Base-by-base conservation (phyloP, 1,140 invertebrate genomes). In the Habropoda laboriosa region DNA sequence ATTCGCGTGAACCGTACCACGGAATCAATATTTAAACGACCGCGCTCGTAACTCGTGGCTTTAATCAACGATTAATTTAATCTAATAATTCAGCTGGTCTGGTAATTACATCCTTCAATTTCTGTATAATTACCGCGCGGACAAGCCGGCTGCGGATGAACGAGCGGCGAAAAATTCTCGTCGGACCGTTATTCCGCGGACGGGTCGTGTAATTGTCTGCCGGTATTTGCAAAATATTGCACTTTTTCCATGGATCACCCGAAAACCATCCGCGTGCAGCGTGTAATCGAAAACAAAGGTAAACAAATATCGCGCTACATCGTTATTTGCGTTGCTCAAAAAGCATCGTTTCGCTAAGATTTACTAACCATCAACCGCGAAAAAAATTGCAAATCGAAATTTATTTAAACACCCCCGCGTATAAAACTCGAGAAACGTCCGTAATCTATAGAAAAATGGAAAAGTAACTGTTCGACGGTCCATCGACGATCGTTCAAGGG, bases 21-120 rank as follows among this genome's bases (percentile, higher is more conserved):
- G 77, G 73, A 64, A 79, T 79, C 60, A 79, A 64, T 79, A 73
- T 79, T n/a, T 63, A 79, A 61, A 57, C 70, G 58, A 13, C 58
- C 57, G 58, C n/a, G 3, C 58, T 27, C n/a, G 38, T 45, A 73
- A 55, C 58, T 79, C 40, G 47, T 0, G 40, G 77, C 49, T 79
- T 72, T 79, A 79, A 79, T 79, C 70, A 73, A 79, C 77, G 77
- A 72, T 79, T 79, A 79, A 79, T 79, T 73, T 57, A 79, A 79
- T 79, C 77, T 73, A 72, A 79, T 64, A 64, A 73, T 60, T 55
- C 58, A n/a, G 55, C n/a, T 70, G 51, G 30, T 16, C 18, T 40
- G 60, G 40, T 73, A 79, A 79, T 79, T 72, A 72, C 77, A 60
- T 73, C 38, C 77, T 27, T 32, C 60, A 73, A 73, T 79, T 53